These are phyloP conservation scores for Nothocercus nigrocapillus DNA, from an alignment of 2,113 vertebrate genomes.

Conservation along the genomic window DNA sequence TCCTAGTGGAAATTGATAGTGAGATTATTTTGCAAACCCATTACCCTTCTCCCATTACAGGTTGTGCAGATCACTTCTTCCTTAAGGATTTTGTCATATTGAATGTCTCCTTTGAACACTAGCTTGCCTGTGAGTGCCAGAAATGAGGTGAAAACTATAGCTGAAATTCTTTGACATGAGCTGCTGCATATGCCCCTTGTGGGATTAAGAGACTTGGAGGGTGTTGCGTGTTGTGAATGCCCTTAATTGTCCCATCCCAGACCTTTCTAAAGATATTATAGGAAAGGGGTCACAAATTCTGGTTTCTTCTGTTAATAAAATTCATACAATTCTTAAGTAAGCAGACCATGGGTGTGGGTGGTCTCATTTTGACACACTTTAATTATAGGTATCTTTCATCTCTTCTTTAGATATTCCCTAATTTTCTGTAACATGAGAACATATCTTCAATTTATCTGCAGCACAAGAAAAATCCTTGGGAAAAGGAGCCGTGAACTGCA, in stretches of 20 bases:
- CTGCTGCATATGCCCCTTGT: fast-evolving
- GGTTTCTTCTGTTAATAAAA: neutral
- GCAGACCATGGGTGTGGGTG: neutral
- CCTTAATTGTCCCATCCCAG: neutral
- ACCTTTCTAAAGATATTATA: neutral
- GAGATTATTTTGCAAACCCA: neutral
- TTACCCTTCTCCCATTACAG: neutral
- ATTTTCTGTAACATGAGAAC: neutral
- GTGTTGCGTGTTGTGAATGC: neutral
- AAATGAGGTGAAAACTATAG: neutral
- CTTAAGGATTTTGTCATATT: neutral
- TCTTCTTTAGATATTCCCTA: neutral
- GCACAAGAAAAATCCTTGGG: neutral
- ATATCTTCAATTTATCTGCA: neutral
- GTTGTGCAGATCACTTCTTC: neutral
- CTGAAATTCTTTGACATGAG: neutral
- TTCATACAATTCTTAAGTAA: neutral
- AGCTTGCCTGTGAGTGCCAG: neutral
- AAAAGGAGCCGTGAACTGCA: neutral
- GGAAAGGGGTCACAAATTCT: neutral
- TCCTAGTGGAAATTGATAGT: neutral
- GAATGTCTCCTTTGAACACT: neutral
- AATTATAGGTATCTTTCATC: neutral
- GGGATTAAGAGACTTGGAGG: neutral
- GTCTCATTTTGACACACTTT: neutral